Conservation (phyloP, 2,113 vertebrate species). For the Asarcornis scutulata region DNA sequence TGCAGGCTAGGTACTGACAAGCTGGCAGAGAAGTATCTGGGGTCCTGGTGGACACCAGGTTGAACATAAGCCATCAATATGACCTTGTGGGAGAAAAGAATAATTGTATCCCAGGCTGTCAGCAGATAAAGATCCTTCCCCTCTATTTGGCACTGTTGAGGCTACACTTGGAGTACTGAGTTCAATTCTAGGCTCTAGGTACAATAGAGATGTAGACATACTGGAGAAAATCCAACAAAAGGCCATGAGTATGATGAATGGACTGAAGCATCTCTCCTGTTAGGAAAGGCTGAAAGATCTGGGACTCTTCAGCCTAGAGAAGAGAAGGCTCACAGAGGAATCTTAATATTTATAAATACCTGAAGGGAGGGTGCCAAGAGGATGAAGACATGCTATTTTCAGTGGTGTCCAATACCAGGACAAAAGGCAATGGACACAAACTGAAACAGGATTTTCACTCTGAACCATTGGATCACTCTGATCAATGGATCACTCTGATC, state of each 20-base stretch:
- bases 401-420: background rate
- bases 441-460: background rate
- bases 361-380: background rate
- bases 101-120: background rate
- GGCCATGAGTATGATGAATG: background rate
- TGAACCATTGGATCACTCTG: too few relatives aligned
- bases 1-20: accelerated
- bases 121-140: background rate
- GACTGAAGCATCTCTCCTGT: background rate
- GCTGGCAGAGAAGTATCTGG: background rate
- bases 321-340: background rate
- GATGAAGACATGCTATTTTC: background rate
- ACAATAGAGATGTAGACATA: background rate
- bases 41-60: background rate
- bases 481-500: too few relatives aligned
- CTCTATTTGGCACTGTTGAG: background rate
- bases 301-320: background rate
- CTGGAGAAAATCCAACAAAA: background rate
- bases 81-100: background rate
- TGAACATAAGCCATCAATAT: background rate
- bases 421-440: background rate
- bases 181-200: background rate
- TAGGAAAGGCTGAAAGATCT: background rate
- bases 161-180: background rate
- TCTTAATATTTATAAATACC: background rate